phyloP scores from a whole-genome alignment of 35 echinoderm and acorn worm species.

The Strongylocentrotus purpuratus region DNA sequence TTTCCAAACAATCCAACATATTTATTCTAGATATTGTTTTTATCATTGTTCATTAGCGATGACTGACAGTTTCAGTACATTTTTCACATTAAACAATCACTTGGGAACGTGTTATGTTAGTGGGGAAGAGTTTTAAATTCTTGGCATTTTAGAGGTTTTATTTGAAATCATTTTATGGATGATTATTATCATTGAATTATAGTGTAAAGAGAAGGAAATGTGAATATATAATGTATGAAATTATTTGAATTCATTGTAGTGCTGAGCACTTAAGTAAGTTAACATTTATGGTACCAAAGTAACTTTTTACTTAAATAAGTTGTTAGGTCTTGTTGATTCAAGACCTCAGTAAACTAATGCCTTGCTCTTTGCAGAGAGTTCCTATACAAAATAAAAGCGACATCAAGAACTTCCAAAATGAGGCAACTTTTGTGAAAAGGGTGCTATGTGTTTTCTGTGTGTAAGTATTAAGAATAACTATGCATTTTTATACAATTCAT shows the following conservation, averaged over 20 bases:
- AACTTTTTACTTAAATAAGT: not conserved
- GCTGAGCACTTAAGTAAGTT: not conserved
- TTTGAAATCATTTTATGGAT: not conserved
- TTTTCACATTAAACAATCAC: not conserved
- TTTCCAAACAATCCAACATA: not conserved
- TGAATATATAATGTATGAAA: not conserved
- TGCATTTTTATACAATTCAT: not conserved
- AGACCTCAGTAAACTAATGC: not conserved
- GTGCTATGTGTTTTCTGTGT: not conserved
- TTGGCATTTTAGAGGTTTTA: not conserved
- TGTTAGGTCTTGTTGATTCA: not conserved
- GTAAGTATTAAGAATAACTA: not conserved
- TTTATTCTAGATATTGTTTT: constrained; percentile 33
- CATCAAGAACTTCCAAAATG: not conserved
- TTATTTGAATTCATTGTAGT: not conserved
- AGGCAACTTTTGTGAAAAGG: not conserved
- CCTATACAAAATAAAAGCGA: not conserved
- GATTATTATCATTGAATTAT: not conserved
- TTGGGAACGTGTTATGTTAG: not conserved
- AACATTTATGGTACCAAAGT: not conserved
- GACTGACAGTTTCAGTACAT: not conserved
- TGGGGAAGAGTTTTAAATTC: not conserved
- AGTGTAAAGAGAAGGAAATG: not conserved
- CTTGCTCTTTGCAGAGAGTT: not conserved
- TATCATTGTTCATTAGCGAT: not conserved